Base-by-base conservation (phyloP, 37 sponge, comb jelly and placozoan species). In the Spongia lamella region DNA sequence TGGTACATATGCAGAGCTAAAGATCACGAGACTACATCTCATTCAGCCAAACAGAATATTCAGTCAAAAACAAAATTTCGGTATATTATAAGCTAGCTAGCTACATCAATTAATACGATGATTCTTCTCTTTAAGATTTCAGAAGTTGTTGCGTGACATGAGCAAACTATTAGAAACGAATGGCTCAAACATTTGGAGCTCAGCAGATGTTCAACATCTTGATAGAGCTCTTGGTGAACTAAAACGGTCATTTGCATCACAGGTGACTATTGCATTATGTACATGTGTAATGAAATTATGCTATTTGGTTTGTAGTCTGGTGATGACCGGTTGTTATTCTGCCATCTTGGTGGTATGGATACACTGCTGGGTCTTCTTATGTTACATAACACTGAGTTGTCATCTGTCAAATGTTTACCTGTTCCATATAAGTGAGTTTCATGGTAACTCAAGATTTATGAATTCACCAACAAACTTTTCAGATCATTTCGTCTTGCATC, bases 221-320 rank as follows among this genome's bases (percentile, higher is more conserved):
- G 90, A 90, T 56, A 64, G 76, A 3, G 36, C 43, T 25, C 80
- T 90, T 22, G 76, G 78, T 15, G 90, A 90, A 19, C 19, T 90
- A 19, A 53, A 24, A 15, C 68, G 90, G 17, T 11, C 37, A 36
- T 33, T 90, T 15, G 16, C 34, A 3, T 0, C 26, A 55, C 66
- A 67, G 65, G 79, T 79, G 20, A 34, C 38, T 20, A 15, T 20
- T 32, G n/a, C 15, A 6, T 38, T 7, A 20, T 1, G 31, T 17
- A 15, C 22, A 35, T 0, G 0, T 61, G n/a, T n/a, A n/a, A 38
- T 37, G 20, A 38, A 22, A 19, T 54, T 61, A 17, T 61, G 16
- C 36, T 26, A 20, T 63, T n/a, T n/a, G n/a, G n/a, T 55, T 56
- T 58, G 11, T 53, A 80, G 81, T n/a, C 3, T 24, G 33, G 38